phyloP scores from a whole-genome alignment of 2,797 vertebrate species.

The Lemur catta region DNA sequence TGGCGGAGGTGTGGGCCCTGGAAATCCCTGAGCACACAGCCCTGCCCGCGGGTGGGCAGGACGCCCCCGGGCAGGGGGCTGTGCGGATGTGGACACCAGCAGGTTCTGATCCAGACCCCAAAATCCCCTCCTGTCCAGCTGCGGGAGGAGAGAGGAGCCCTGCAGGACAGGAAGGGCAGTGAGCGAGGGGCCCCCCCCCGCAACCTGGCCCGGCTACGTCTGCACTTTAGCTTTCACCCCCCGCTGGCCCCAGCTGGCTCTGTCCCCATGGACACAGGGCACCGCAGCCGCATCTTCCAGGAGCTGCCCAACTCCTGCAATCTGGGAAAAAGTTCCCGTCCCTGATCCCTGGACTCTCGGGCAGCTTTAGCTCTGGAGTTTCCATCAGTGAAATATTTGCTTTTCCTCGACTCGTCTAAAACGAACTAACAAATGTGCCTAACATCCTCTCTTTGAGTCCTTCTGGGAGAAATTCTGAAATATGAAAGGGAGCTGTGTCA shows the following conservation, averaged over 20 bases:
- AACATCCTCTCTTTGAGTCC: neutral
- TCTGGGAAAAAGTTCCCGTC: neutral
- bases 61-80: neutral
- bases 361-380: neutral
- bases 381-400: neutral
- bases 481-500: neutral
- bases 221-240: neutral
- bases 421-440: neutral
- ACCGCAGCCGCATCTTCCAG: neutral
- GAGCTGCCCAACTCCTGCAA: neutral
- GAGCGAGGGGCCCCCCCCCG: accelerated
- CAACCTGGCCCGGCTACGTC: neutral
- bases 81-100: neutral
- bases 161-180: neutral
- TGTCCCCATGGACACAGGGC: neutral
- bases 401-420: neutral
- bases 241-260: neutral
- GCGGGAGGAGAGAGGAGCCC: neutral
- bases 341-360: neutral
- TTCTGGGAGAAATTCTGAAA: neutral
- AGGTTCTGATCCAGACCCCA: neutral
- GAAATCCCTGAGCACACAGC: neutral
- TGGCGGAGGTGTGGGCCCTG: neutral
- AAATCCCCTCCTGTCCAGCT: neutral
- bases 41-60: neutral